phyloP scores from a whole-genome alignment of 2,888 invertebrate genomes.

The Sesia bembeciformis region DNA sequence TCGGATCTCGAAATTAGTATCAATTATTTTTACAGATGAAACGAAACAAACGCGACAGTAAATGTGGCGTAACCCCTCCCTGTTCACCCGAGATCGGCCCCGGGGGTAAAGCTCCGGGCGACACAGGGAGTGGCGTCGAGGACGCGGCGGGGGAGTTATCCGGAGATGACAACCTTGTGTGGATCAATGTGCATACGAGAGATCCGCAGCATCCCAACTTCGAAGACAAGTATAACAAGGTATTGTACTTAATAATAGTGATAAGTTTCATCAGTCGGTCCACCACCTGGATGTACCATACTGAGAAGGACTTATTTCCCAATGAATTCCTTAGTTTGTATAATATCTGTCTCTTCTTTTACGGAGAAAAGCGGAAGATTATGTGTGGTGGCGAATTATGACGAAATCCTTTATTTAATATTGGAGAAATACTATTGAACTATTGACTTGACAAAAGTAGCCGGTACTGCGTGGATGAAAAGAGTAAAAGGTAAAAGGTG shows the following conservation, averaged over 20 bases:
- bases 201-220: slow-evolving; percentile 80
- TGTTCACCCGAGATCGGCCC: slow-evolving; percentile 71
- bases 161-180: slow-evolving; percentile 81
- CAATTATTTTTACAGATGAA: slow-evolving; percentile 2
- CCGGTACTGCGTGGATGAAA: too few relatives aligned
- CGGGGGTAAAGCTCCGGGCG: slow-evolving; percentile 4
- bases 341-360: too few relatives aligned
- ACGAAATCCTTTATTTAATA: too few relatives aligned
- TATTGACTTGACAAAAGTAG: too few relatives aligned
- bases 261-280: neutral
- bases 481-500: too few relatives aligned
- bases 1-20: too few relatives aligned
- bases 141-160: slow-evolving; percentile 21
- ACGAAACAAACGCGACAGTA: slow-evolving; percentile 33
- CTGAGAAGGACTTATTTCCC: too few relatives aligned
- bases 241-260: slow-evolving; percentile 8
- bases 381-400: too few relatives aligned
- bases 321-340: too few relatives aligned
- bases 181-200: slow-evolving; percentile 79
- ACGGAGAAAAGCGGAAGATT: too few relatives aligned
- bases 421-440: too few relatives aligned
- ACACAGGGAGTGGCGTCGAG: slow-evolving; percentile 32
- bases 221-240: slow-evolving; percentile 75
- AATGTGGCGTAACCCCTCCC: slow-evolving; percentile 76
- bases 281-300: neutral